These are phyloP conservation scores for Pavo muticus DNA, from an alignment of 2,113 vertebrate genomes.

Conservation along the genomic window DNA sequence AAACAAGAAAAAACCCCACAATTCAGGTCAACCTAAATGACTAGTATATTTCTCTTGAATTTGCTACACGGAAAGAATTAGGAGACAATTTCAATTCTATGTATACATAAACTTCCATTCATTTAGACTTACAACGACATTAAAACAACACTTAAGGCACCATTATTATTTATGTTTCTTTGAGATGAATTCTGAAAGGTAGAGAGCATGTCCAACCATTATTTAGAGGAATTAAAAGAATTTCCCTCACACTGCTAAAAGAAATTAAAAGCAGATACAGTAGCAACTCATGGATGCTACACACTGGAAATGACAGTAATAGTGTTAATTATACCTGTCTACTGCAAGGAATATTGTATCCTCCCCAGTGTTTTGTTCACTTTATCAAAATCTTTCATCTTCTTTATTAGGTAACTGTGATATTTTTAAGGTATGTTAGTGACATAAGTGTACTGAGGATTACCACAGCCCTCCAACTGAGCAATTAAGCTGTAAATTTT, in stretches of 20 bases:
- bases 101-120: background rate
- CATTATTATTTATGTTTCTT: background rate
- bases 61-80: background rate
- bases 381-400: background rate
- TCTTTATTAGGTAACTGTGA: background rate
- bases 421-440: background rate
- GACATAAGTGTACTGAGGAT: background rate
- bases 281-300: background rate
- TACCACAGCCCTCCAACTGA: background rate
- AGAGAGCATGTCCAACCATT: background rate
- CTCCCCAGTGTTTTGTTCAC: background rate
- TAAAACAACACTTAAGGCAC: background rate
- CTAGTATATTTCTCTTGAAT: background rate
- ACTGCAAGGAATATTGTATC: background rate
- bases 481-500: background rate
- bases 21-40: background rate
- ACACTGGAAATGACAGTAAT: background rate
- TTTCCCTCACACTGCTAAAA: background rate
- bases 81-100: background rate
- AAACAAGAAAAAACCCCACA: too few species aligned
- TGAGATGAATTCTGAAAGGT: background rate
- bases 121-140: background rate
- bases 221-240: background rate
- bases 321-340: background rate
- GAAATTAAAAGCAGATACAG: background rate